Conservation (phyloP, 1,140 invertebrate genomes). For the Aphaenogaster floridana region DNA sequence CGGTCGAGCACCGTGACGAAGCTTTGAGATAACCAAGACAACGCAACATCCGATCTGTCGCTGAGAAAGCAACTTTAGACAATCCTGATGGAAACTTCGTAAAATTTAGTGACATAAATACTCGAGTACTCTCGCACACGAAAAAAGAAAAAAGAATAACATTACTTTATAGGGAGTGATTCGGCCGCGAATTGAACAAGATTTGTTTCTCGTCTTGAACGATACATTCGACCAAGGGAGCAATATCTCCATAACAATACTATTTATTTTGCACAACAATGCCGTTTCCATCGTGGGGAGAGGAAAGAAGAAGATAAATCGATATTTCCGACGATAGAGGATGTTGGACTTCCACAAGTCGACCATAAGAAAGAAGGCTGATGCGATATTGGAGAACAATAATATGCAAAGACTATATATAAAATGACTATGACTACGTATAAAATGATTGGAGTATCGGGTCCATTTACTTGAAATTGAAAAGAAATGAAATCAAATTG, state of each 20-base stretch:
- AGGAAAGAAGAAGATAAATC: not conserved
- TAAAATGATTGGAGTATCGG: not conserved
- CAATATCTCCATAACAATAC: constrained; percentile 33
- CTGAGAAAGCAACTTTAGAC: constrained; percentile 33
- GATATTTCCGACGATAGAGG: constrained; percentile 35
- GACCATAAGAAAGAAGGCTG: not conserved
- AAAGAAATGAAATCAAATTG: not conserved
- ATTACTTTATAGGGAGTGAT: not conserved
- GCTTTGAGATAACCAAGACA: not conserved
- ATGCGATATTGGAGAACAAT: constrained; percentile 30
- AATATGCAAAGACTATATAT: not conserved
- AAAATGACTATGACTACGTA: not conserved
- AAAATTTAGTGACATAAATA: constrained; percentile 41
- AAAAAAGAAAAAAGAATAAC: not conserved
- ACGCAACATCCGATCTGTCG: constrained; percentile 20
- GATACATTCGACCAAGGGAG: not conserved
- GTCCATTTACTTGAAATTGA: not conserved
- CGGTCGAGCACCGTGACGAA: not conserved
- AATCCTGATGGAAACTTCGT: constrained; percentile 4
- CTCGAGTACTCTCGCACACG: not conserved
- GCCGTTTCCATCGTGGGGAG: not conserved
- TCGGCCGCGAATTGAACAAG: not conserved
- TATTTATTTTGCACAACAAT: constrained; percentile 33
- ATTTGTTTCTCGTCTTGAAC: not conserved
- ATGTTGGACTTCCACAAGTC: constrained; percentile 2